Conservation (phyloP, 2,113 vertebrate genomes). For the Syngnathus typhle region DNA sequence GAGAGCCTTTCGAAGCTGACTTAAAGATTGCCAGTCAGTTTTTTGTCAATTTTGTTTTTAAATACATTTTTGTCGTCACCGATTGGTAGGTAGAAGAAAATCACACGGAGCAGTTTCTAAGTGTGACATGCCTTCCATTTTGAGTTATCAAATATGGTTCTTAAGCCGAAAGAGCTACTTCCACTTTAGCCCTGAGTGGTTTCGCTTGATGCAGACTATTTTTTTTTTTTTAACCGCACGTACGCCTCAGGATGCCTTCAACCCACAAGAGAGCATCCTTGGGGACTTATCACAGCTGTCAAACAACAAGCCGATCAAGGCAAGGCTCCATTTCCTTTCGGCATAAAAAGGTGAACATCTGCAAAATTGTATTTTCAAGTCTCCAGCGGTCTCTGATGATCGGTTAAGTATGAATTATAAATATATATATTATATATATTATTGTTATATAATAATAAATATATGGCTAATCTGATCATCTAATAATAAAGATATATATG, state of each 20-base stretch:
- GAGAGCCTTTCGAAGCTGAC: not conserved
- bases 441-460: no score
- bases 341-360: constrained; percentile 1
- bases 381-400: not conserved
- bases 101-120: not conserved
- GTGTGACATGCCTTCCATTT: not conserved
- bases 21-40: no score
- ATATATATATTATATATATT: no score
- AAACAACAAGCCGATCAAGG: constrained; percentile 43
- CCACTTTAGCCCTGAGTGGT: constrained; percentile 1
- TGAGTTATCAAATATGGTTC: not conserved
- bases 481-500: no score
- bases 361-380: not conserved
- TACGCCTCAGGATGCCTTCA: constrained; percentile 18
- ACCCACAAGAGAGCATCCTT: constrained; percentile 23
- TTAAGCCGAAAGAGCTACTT: not conserved
- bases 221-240: constrained; percentile 47
- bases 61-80: not conserved
- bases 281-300: constrained; percentile 41
- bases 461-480: no score
- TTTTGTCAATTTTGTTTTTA: no score
- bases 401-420: not conserved
- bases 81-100: not conserved
- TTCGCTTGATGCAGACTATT: constrained; percentile 19
- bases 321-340: constrained; percentile 11